Evolutionary conservation across 2,888 invertebrate species (phyloP).

Genomic region (Dyspetes luteomarginatus): DNA sequence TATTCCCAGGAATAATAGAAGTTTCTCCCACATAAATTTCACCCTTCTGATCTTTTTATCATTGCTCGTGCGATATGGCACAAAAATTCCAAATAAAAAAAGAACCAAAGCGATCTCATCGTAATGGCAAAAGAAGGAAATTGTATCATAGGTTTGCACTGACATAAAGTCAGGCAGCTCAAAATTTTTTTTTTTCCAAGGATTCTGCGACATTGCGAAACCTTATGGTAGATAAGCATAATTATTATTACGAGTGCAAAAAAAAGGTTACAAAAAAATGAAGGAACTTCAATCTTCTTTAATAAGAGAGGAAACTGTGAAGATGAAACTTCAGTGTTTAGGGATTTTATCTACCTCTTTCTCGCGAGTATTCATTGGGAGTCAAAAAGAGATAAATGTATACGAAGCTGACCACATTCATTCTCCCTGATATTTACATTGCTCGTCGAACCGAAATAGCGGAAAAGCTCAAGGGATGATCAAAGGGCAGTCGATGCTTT

Average conservation of each 20-base stretch:
- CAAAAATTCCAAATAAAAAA: not conserved
- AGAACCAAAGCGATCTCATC: not conserved
- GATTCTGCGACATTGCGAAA: not conserved
- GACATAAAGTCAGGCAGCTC: not conserved
- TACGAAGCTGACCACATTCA: not conserved
- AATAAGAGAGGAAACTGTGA: constrained; percentile 14
- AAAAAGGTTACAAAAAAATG: not conserved
- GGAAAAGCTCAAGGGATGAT: constrained; percentile 33
- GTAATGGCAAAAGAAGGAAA: not conserved
- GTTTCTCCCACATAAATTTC: too few species aligned
- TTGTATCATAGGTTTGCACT: not conserved
- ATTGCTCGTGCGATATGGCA: not conserved
- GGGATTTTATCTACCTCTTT: constrained; percentile 3
- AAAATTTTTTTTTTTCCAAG: not conserved
- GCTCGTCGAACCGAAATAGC: constrained; percentile 1
- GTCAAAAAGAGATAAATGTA: not conserved
- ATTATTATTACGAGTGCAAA: not conserved
- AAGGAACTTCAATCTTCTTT: constrained; percentile 12
- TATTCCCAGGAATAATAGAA: too few species aligned
- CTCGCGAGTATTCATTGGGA: constrained; percentile 11
- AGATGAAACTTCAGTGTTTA: not conserved
- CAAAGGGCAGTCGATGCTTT: constrained; percentile 50
- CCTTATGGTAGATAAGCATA: not conserved
- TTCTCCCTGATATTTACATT: not conserved
- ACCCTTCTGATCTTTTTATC: not conserved